These are phyloP conservation scores for Eulemur macaco DNA, from an alignment of 2,113 vertebrate genomes.

Conservation along the genomic window DNA sequence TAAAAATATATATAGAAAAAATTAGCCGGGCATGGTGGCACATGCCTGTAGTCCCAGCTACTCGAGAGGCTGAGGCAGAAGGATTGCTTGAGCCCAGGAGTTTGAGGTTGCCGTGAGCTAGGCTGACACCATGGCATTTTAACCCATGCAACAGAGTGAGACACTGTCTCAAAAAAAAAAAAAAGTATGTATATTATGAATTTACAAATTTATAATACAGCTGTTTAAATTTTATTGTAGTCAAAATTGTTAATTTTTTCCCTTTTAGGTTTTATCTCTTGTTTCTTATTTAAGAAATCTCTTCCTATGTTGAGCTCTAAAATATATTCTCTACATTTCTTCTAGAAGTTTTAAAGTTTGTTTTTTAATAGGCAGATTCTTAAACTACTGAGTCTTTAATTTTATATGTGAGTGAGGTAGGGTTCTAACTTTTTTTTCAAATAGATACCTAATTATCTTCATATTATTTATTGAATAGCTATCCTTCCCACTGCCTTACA, in stretches of 20 bases:
- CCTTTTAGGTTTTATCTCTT: not conserved
- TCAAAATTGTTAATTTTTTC: not conserved
- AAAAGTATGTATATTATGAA: not conserved
- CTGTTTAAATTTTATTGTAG: not conserved
- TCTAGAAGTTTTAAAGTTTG: constrained; percentile 2
- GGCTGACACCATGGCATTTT: too few species aligned
- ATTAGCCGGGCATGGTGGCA: too few species aligned
- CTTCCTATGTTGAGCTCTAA: not conserved
- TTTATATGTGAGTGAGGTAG: not conserved
- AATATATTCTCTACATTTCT: not conserved
- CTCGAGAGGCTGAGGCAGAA: too few species aligned
- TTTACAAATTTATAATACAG: not conserved
- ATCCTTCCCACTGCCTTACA: not conserved
- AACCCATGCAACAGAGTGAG: too few species aligned
- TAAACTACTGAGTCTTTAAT: not conserved
- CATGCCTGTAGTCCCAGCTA: too few species aligned
- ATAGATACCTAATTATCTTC: not conserved
- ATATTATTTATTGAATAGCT: not conserved
- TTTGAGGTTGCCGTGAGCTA: too few species aligned
- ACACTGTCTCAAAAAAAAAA: not conserved
- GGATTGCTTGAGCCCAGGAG: too few species aligned
- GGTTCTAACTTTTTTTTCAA: not conserved
- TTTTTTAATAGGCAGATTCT: not conserved
- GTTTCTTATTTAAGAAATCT: not conserved
- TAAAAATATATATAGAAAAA: too few species aligned